phyloP scores from a whole-genome alignment of 2,113 vertebrate species.

The Halichoeres trimaculatus region DNA sequence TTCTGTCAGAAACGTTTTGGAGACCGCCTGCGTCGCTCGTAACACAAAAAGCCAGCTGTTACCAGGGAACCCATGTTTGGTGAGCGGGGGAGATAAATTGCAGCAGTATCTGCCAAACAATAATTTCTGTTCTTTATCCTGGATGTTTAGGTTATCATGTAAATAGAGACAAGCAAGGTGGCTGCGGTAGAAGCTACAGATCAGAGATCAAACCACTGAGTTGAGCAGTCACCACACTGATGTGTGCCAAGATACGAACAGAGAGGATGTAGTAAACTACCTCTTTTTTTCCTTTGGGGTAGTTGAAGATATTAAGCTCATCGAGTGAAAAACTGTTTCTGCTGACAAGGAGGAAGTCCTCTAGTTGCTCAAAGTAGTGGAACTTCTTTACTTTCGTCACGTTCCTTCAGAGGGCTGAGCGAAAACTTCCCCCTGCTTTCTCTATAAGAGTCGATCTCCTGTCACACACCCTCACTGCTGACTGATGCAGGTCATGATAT shows the following conservation, averaged over 20 bases:
- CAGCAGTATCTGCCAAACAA: slow-evolving; percentile 62
- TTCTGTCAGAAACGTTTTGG: slow-evolving; percentile 15
- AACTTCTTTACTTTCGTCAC: slow-evolving; percentile 52
- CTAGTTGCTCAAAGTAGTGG: slow-evolving; percentile 36
- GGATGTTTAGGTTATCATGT: slow-evolving; percentile 72
- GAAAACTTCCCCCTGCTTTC: slow-evolving; percentile 6
- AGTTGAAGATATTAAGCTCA: neutral
- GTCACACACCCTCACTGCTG: neutral
- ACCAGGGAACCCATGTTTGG: slow-evolving; percentile 66
- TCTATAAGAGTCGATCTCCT: slow-evolving; percentile 41
- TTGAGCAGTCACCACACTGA: slow-evolving; percentile 34
- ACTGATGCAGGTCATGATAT: neutral
- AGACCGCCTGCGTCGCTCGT: slow-evolving; percentile 4
- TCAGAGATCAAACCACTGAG: slow-evolving; percentile 47
- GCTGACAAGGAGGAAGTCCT: slow-evolving; percentile 37
- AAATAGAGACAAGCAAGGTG: slow-evolving; percentile 62
- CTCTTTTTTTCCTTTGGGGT: neutral
- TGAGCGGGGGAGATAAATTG: slow-evolving; percentile 57
- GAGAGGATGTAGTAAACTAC: slow-evolving; percentile 31
- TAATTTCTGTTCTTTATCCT: slow-evolving; percentile 74
- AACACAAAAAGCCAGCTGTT: slow-evolving; percentile 45
- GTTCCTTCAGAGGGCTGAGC: neutral
- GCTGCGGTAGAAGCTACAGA: slow-evolving; percentile 40
- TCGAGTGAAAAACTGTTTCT: neutral
- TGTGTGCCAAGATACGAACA: slow-evolving; percentile 31